phyloP scores from a whole-genome alignment of 2,797 vertebrate genomes.

The Poeciliopsis gracilis region DNA sequence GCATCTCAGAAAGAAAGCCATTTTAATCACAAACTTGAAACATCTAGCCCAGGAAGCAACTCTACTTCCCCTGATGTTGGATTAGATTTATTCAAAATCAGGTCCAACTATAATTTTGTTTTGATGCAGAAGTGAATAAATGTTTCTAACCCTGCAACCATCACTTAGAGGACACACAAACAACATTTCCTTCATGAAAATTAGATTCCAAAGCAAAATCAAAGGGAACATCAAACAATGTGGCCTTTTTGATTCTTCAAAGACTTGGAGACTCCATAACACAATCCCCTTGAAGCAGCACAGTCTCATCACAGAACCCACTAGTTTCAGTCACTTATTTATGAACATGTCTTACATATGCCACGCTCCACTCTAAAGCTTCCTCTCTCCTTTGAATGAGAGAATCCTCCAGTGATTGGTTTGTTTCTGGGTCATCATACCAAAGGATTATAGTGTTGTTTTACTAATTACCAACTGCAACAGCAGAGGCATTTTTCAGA shows the following conservation, averaged over 20 bases:
- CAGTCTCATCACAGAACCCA: constrained; percentile 48
- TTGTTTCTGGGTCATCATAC: constrained; percentile 57
- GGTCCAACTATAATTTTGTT: neutral
- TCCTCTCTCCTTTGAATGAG: constrained; percentile 46
- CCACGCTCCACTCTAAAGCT: constrained; percentile 50
- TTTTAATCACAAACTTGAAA: neutral
- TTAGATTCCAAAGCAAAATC: constrained; percentile 64
- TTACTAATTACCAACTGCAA: constrained; percentile 6
- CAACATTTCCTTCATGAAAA: constrained; percentile 61
- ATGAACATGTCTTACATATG: constrained; percentile 48
- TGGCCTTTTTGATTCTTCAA: constrained; percentile 62
- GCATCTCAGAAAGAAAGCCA: neutral
- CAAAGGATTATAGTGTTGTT: constrained; percentile 27
- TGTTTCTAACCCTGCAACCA: constrained; percentile 18
- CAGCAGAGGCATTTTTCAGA: constrained; percentile 8
- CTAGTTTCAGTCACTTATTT: constrained; percentile 64
- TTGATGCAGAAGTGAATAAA: constrained; percentile 15
- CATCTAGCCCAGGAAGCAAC: neutral
- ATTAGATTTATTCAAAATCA: neutral
- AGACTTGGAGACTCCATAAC: constrained; percentile 46
- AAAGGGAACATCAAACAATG: constrained; percentile 68
- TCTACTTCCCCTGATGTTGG: neutral
- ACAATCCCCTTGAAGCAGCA: constrained; percentile 59
- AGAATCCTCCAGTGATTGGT: constrained; percentile 47
- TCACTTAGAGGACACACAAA: constrained; percentile 34